Conservation (phyloP, 1,140 invertebrate species). For the Dryas iulia region DNA sequence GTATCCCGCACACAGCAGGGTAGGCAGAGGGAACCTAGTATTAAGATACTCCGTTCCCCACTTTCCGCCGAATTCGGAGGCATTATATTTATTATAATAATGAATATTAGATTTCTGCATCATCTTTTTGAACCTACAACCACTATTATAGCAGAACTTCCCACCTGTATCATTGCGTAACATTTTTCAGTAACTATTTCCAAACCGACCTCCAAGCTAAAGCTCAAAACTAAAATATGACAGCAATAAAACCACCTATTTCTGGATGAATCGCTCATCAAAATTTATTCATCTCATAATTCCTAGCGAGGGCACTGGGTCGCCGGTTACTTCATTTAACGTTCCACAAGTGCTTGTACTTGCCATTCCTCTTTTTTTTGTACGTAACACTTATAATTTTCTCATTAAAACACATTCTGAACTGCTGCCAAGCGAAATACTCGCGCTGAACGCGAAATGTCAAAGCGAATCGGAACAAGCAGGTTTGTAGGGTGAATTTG, state of each 20-base stretch:
- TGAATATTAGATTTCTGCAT: too few species aligned
- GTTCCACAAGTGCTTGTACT: slow-evolving; percentile 11
- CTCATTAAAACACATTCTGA: slow-evolving; percentile 30
- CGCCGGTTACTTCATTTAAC: slow-evolving; percentile 22
- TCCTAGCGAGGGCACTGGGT: slow-evolving; percentile 22
- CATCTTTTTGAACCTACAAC: too few species aligned
- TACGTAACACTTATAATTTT: slow-evolving; percentile 30
- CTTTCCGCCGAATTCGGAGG: too few species aligned
- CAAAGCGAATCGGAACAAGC: slow-evolving; percentile 14
- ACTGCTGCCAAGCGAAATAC: slow-evolving; percentile 11
- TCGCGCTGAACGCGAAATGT: slow-evolving; percentile 14
- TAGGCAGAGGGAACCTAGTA: too few species aligned
- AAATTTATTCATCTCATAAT: slow-evolving; percentile 19
- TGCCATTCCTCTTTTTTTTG: slow-evolving; percentile 16
- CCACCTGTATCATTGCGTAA: too few species aligned
- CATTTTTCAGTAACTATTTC: background rate
- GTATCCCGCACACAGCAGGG: too few species aligned
- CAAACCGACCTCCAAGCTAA: background rate
- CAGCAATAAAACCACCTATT: slow-evolving; percentile 2
- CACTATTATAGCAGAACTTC: too few species aligned
- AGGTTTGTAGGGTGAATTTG: slow-evolving; percentile 2
- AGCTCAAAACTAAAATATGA: background rate
- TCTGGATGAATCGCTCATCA: slow-evolving; percentile 31
- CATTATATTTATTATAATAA: too few species aligned
- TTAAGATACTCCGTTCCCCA: too few species aligned